phyloP scores from a whole-genome alignment of 2,113 vertebrate genomes.

The Rhombomys opimus region DNA sequence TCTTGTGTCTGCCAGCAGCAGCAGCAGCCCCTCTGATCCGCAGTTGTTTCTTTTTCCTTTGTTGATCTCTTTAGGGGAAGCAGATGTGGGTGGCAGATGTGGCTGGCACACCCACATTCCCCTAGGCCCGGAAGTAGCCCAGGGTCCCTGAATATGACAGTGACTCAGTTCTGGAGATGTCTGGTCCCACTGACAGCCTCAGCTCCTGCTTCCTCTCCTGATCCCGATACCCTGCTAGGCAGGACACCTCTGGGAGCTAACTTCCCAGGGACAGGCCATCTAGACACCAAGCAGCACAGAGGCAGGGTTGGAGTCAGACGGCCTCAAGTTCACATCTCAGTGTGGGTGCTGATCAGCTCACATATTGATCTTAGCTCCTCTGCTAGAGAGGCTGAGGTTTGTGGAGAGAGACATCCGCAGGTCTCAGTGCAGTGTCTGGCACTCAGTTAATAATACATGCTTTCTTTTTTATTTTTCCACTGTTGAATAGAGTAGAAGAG shows the following conservation, averaged over 20 bases:
- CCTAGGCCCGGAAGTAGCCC: slow-evolving; percentile 16
- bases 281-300: background rate
- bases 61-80: slow-evolving; percentile 65
- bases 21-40: background rate
- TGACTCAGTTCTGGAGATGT: background rate
- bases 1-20: slow-evolving; percentile 18
- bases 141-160: background rate
- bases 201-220: background rate
- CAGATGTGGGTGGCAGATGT: slow-evolving; percentile 42
- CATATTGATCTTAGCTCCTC: background rate
- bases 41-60: slow-evolving; percentile 4
- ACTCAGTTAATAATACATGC: background rate
- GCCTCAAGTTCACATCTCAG: background rate
- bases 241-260: background rate
- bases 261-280: background rate
- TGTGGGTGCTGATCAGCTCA: background rate
- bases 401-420: background rate
- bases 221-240: background rate
- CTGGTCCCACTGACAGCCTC: background rate
- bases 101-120: background rate
- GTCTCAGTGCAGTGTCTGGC: background rate
- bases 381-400: background rate
- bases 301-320: background rate
- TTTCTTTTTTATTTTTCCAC: background rate
- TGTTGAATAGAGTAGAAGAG: background rate